Evolutionary conservation across 2,113 vertebrate genomes (phyloP).

Genomic region (Brachyhypopomus gauderio): DNA sequence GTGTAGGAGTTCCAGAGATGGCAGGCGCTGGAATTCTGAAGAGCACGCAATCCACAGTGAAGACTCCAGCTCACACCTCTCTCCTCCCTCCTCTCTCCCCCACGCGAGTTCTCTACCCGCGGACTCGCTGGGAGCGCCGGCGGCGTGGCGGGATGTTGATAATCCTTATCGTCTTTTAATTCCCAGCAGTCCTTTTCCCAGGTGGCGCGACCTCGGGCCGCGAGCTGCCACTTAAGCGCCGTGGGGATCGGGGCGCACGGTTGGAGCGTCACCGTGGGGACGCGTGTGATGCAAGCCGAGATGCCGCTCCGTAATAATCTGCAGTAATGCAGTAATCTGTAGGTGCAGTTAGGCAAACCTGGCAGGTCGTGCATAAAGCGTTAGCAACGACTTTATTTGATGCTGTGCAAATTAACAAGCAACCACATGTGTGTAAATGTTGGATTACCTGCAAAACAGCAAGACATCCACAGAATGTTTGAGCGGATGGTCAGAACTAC

Average conservation of each 20-base stretch:
- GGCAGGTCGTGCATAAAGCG: not conserved
- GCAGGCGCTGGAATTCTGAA: constrained; percentile 15
- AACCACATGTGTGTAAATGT: not conserved
- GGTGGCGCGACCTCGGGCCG: constrained; percentile 11
- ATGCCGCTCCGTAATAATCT: not conserved
- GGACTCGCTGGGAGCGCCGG: constrained; percentile 33
- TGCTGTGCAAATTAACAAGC: constrained; percentile 1
- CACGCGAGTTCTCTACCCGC: not conserved
- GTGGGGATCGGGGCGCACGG: not conserved
- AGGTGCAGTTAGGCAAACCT: not conserved
- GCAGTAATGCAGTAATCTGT: constrained; percentile 1
- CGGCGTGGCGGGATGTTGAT: constrained; percentile 36
- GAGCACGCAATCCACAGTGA: constrained; percentile 25
- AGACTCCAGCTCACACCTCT: constrained; percentile 10
- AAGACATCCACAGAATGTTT: not conserved
- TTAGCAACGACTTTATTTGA: not conserved
- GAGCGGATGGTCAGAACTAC: not conserved
- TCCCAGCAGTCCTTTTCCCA: constrained; percentile 18
- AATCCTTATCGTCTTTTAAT: constrained; percentile 43
- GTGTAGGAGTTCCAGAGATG: constrained; percentile 39
- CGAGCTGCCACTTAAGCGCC: constrained; percentile 20
- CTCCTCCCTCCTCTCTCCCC: not conserved
- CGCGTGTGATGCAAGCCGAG: constrained; percentile 6
- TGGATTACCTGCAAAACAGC: not conserved
- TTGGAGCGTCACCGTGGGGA: not conserved